A percentile compares a stretch with the other conserved stretches of the same genome.
Conservation (phyloP, 2,113 vertebrate species). For the Columbina picui region DNA sequence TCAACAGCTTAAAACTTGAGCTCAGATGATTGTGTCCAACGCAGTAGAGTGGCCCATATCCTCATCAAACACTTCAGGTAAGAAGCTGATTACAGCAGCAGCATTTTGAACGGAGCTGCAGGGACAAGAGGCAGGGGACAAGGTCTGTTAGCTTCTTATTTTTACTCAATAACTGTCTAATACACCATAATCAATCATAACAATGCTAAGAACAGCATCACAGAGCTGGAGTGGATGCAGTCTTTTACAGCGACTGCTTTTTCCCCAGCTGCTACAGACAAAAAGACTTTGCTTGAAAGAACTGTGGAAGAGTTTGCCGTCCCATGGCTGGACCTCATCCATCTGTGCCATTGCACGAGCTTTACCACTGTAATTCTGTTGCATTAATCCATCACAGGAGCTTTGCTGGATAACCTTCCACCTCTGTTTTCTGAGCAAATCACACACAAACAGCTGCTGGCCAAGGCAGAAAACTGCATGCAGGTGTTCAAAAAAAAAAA, state of each 20-base stretch:
- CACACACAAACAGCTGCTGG: not conserved
- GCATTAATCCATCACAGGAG: not conserved
- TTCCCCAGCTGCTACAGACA: not conserved
- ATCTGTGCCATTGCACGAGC: rapidly evolving
- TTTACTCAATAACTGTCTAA: not conserved
- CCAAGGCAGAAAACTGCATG: not conserved
- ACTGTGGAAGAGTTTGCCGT: not conserved
- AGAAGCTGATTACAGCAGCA: not conserved
- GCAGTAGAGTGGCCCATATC: rapidly evolving
- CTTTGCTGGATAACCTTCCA: not conserved
- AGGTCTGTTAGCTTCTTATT: not conserved
- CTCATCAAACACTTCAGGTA: not conserved
- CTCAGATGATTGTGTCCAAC: rapidly evolving
- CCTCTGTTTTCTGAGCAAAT: not conserved
- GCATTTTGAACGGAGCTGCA: not conserved
- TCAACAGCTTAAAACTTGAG: not conserved
- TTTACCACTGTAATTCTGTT: not conserved
- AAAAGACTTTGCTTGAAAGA: not conserved
- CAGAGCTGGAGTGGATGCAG: not conserved
- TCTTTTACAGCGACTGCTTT: not conserved
- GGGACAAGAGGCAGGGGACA: not conserved
- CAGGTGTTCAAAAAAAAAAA: not conserved
- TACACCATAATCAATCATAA: not conserved
- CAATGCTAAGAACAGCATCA: not conserved
- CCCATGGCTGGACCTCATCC: not conserved